Evolutionary conservation across 1,140 invertebrate genomes (phyloP).

Genomic region (Myzus persicae): DNA sequence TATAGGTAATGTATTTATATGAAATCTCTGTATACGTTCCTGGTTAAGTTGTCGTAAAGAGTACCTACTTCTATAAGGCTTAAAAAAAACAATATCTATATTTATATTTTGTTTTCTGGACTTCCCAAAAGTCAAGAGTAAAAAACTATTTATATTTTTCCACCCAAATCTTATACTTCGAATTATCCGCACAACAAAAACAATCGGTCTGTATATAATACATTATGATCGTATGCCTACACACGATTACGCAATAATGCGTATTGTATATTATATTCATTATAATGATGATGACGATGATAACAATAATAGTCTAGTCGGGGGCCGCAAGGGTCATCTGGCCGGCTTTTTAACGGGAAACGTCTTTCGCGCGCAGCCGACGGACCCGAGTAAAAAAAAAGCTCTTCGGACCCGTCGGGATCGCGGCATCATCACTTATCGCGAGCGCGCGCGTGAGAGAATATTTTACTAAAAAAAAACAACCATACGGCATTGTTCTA

Average conservation of each 20-base stretch:
- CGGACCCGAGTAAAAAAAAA: conserved; percentile 22
- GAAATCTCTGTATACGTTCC: no score
- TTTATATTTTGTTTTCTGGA: not conserved
- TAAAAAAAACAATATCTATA: not conserved
- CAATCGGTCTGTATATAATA: not conserved
- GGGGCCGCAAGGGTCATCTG: conserved; percentile 10
- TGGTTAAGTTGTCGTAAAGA: no score
- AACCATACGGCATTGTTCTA: not conserved
- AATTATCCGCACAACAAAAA: not conserved
- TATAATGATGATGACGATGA: not conserved
- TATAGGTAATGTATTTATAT: no score
- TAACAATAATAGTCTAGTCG: conserved; percentile 22
- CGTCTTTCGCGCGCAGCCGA: not conserved
- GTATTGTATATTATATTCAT: conserved; percentile 14
- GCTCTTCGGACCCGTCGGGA: conserved; percentile 18
- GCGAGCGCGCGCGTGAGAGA: not conserved
- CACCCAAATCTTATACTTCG: not conserved
- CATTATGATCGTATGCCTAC: not conserved
- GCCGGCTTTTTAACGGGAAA: conserved; percentile 7
- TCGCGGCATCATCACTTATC: conserved; percentile 20
- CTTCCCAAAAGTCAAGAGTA: not conserved
- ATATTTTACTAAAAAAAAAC: not conserved
- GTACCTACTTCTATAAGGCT: not conserved
- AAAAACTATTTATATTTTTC: not conserved
- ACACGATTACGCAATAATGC: not conserved